These are phyloP conservation scores for Leistus spinibarbis DNA, from an alignment of 2,888 invertebrate species.

Conservation along the genomic window DNA sequence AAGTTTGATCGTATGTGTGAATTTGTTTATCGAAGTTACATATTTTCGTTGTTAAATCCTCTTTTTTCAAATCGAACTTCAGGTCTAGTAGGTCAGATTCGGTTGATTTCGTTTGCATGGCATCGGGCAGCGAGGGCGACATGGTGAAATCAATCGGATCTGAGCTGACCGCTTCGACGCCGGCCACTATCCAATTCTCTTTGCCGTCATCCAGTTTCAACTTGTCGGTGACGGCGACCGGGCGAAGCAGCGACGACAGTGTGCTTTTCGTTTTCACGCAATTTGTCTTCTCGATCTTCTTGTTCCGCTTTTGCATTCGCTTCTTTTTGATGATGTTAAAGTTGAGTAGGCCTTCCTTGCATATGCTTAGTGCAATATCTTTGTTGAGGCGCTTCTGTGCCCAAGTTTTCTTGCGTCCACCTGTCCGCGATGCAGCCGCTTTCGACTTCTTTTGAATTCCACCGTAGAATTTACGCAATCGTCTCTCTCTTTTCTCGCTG, in stretches of 20 bases:
- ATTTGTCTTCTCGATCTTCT: conserved; percentile 44
- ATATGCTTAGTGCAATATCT: conserved; percentile 45
- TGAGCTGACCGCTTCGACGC: conserved; percentile 33
- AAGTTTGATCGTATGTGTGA: conserved; percentile 49
- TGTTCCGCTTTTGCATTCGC: conserved; percentile 44
- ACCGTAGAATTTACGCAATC: conserved; percentile 55
- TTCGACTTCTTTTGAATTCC: conserved; percentile 48
- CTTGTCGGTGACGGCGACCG: conserved; percentile 10
- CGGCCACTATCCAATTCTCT: conserved; percentile 41
- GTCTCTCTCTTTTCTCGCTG: conserved; percentile 68
- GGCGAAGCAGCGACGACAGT: conserved; percentile 5
- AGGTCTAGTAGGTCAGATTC: not conserved
- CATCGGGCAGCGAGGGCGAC: conserved; percentile 33
- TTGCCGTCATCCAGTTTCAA: conserved; percentile 29
- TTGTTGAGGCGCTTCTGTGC: conserved; percentile 46
- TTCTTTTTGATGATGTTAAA: conserved; percentile 38
- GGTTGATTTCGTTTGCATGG: conserved; percentile 8
- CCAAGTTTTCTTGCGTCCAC: conserved; percentile 46
- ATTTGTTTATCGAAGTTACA: conserved; percentile 8
- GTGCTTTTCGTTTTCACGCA: conserved; percentile 20
- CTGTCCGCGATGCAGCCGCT: conserved; percentile 45
- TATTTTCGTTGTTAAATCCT: conserved; percentile 15
- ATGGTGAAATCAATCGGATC: conserved; percentile 24
- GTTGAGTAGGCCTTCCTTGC: conserved; percentile 41
- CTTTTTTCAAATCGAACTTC: conserved; percentile 44